Base-by-base conservation (phyloP, 1,140 invertebrate species). In the Lineus longissimus region DNA sequence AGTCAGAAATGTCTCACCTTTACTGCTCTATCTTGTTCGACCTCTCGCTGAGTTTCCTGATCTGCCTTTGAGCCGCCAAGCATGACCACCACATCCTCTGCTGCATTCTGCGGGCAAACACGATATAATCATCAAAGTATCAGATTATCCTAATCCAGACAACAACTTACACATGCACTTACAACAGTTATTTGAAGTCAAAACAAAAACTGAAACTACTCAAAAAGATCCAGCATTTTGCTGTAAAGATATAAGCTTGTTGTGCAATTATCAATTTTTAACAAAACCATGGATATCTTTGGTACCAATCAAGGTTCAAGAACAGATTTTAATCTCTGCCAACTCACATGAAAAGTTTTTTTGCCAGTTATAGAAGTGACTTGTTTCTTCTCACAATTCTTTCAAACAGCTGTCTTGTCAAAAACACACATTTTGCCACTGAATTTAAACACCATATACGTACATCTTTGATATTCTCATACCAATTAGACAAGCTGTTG, bases 401-500 rank as follows among this genome's bases (percentile, higher is more conserved):
- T 6, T n/a, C n/a, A 9, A 6, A 51, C n/a, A 27, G 25, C 25
- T 4, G 9, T 4, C 25, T 19, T 6, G 47, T 6, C n/a, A n/a
- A 23, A 9, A 51, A 4, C n/a, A 9, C 6, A 6, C 6, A 23
- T n/a, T 51, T n/a, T 6, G n/a, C 4, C 25, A 23, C n/a, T 43
- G 40, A 11, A 13, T 11, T n/a, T 51, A n/a, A 23, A 23, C 4
- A 27, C n/a, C 6, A 7, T 27, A 7, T 9, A 51, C 47, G 4
- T 51, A 51, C 47, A 19, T 19, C n/a, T 51, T 27, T 51, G 47
- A 51, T 51, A 27, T 51, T 51, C n/a, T 51, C 47, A 27, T 7
- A 51, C 47, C 47, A 51, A 4, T 6, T 51, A 6, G 47, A 27
- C 19, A 51, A 9, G n/a, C 47, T 51, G 47, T 51, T 4, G 47